Evolutionary conservation across 2,113 vertebrate genomes (phyloP).

Genomic region (Nothocercus julius): DNA sequence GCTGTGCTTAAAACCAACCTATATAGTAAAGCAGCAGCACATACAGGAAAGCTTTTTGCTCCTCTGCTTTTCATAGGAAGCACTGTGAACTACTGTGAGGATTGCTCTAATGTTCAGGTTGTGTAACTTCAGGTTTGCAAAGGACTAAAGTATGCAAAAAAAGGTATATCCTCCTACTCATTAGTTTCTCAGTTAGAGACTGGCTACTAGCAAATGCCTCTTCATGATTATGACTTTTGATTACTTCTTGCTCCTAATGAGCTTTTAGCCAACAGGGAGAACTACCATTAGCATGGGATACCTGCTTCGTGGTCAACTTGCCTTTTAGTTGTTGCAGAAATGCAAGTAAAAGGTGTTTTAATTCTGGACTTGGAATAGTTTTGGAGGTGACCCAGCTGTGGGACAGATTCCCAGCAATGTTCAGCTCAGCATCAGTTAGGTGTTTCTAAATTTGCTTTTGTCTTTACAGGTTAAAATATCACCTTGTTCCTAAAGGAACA

Average conservation of each 20-base stretch:
- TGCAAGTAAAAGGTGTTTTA: background rate
- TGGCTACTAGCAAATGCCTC: background rate
- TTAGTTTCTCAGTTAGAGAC: conserved; percentile 15
- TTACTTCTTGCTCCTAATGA: conserved; percentile 49
- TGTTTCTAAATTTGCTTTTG: background rate
- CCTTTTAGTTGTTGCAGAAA: conserved; percentile 9
- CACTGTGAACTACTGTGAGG: background rate
- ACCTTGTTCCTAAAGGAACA: background rate
- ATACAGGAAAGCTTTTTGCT: background rate
- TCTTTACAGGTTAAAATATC: background rate
- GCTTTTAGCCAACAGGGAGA: conserved; percentile 37
- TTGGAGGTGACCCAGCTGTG: background rate
- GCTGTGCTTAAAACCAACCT: background rate
- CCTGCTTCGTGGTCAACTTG: background rate
- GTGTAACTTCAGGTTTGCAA: background rate
- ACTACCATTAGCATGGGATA: background rate
- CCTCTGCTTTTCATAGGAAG: background rate
- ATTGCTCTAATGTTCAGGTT: background rate
- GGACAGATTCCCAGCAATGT: background rate
- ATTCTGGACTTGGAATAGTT: background rate
- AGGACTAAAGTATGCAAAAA: background rate
- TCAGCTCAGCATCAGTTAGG: background rate
- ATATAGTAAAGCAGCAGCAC: background rate
- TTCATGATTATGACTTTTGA: background rate
- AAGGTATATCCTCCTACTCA: background rate